Conservation (phyloP, 2,797 vertebrate genomes). For the Alfaro cultratus region DNA sequence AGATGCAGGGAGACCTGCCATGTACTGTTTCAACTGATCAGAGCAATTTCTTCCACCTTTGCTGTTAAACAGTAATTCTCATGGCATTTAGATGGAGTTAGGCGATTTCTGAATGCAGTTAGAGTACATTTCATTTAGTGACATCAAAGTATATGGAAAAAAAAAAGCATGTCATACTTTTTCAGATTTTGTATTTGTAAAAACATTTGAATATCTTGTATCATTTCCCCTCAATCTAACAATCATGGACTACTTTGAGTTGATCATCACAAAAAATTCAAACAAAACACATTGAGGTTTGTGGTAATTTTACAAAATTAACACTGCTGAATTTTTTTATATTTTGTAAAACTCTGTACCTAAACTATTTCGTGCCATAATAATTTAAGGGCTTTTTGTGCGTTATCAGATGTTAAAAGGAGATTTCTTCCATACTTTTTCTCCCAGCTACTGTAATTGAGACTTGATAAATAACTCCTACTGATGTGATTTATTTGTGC, state of each 20-base stretch:
- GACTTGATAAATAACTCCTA: conserved; percentile 81
- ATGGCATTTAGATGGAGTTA: neutral
- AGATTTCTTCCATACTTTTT: conserved; percentile 32
- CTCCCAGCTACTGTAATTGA: conserved; percentile 63
- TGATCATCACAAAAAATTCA: neutral
- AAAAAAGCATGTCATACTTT: neutral
- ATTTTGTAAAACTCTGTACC: neutral
- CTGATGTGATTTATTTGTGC: conserved; percentile 85
- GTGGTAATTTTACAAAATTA: neutral
- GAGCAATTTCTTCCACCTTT: neutral
- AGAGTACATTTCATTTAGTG: neutral
- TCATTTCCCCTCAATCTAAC: neutral
- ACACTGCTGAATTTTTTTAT: neutral
- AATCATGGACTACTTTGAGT: neutral
- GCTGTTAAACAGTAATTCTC: neutral
- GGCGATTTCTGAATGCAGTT: neutral
- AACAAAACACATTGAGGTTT: neutral
- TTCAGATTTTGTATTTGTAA: neutral
- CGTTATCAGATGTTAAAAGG: neutral
- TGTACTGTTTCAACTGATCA: neutral
- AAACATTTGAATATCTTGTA: neutral
- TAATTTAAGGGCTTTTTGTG: neutral
- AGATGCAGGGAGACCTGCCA: neutral
- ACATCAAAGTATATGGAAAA: neutral
- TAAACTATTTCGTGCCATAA: neutral